These are phyloP conservation scores for Standfussiana lucernea DNA, from an alignment of 2,888 invertebrate genomes.

Conservation along the genomic window DNA sequence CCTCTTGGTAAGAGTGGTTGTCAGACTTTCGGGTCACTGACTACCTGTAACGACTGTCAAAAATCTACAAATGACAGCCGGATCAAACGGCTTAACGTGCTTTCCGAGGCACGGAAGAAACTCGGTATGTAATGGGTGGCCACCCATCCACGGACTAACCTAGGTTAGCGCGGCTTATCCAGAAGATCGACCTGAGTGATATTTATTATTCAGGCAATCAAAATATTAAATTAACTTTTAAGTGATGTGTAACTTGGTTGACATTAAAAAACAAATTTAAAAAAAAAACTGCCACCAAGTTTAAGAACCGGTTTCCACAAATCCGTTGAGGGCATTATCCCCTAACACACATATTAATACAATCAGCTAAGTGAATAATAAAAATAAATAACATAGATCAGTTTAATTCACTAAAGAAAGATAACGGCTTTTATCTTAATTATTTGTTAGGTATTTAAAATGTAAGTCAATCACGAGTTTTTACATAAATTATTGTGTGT, in stretches of 20 bases:
- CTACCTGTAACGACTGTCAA: too few species aligned
- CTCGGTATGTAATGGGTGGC: too few species aligned
- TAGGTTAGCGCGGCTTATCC: too few species aligned
- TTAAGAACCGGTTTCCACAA: slow-evolving; percentile 11
- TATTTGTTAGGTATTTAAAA: slow-evolving; percentile 22
- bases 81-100: too few species aligned
- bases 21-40: too few species aligned
- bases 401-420: slow-evolving; percentile 17
- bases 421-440: slow-evolving; percentile 31
- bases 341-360: background rate
- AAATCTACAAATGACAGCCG: too few species aligned
- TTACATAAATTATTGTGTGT: slow-evolving; percentile 1
- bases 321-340: slow-evolving; percentile 40
- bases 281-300: background rate
- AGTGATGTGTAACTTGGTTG: background rate
- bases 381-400: slow-evolving; percentile 11
- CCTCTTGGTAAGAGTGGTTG: too few species aligned
- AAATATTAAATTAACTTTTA: background rate
- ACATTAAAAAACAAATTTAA: background rate
- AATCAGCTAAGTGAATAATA: slow-evolving; percentile 1
- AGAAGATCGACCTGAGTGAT: too few species aligned
- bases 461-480: slow-evolving; percentile 24
- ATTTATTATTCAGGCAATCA: too few species aligned
- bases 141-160: too few species aligned
- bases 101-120: too few species aligned